phyloP scores from a whole-genome alignment of 2,797 vertebrate species.

The Naso thynnoides region DNA sequence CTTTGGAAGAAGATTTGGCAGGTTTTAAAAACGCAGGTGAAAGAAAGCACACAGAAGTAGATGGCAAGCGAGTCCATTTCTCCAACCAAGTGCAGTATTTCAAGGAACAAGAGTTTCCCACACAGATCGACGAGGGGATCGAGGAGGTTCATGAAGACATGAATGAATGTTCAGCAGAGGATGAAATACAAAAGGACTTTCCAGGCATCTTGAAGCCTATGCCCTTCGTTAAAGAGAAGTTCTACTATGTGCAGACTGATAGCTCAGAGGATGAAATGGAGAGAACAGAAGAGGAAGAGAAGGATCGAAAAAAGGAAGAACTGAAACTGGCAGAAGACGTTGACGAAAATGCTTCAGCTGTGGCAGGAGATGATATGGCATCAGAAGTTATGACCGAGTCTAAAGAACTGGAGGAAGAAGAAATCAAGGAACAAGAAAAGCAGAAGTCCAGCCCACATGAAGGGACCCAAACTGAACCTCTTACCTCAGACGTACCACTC shows the following conservation, averaged over 20 bases:
- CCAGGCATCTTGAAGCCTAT: neutral
- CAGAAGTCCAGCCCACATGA: neutral
- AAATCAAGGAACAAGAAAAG: neutral
- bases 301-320: constrained; percentile 3
- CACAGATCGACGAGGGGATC: constrained; percentile 25
- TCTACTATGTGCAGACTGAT: constrained; percentile 16
- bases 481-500: constrained; percentile 9
- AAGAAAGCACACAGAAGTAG: constrained; percentile 12
- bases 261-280: constrained; percentile 45
- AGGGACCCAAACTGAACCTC: neutral
- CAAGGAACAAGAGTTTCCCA: constrained; percentile 4
- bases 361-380: neutral
- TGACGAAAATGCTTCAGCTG: too few species aligned
- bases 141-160: constrained; percentile 39
- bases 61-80: constrained; percentile 61
- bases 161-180: constrained; percentile 14
- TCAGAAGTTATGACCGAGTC: constrained; percentile 3
- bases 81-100: constrained; percentile 54
- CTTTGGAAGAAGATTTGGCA: neutral
- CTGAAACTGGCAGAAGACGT: constrained; percentile 1
- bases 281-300: neutral
- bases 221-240: constrained; percentile 50
- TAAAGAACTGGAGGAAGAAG: constrained; percentile 8
- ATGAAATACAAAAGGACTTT: neutral
- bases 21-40: neutral